These are phyloP conservation scores for Mormyrus iriodes DNA, from an alignment of 2,113 vertebrate genomes.

Conservation along the genomic window DNA sequence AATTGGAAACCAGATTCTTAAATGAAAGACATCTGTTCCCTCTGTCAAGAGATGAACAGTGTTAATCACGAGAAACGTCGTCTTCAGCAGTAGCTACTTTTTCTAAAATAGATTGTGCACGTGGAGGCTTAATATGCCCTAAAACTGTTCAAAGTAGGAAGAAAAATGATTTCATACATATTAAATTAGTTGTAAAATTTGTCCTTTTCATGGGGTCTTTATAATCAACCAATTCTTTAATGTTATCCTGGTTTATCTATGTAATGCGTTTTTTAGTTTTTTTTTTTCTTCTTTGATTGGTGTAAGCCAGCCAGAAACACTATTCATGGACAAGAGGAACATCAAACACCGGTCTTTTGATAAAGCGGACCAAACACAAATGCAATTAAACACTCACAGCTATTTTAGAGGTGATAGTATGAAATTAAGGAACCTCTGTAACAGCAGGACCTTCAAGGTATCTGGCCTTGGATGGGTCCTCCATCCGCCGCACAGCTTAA, in stretches of 20 bases:
- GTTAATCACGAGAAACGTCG: constrained; percentile 17
- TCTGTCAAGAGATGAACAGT: constrained; percentile 20
- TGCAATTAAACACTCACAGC: neutral
- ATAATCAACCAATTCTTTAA: neutral
- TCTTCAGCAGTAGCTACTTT: constrained; percentile 11
- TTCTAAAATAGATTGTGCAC: constrained; percentile 3
- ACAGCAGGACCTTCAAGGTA: neutral
- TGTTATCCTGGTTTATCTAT: neutral
- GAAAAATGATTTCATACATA: neutral
- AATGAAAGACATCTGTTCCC: constrained; percentile 24
- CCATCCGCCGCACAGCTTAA: neutral
- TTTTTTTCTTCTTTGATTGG: neutral
- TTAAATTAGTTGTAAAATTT: neutral
- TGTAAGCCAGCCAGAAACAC: neutral
- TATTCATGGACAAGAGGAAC: neutral
- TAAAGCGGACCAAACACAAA: neutral
- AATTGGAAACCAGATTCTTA: constrained; percentile 25
- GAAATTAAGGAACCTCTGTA: neutral
- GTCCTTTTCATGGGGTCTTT: neutral
- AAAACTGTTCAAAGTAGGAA: neutral
- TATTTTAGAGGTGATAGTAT: neutral
- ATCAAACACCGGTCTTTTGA: neutral
- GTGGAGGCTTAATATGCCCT: neutral
- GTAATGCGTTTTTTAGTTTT: neutral
- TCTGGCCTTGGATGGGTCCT: neutral